Conservation (phyloP, 2,888 invertebrate genomes). For the Caenorhabditis macrosperma region DNA sequence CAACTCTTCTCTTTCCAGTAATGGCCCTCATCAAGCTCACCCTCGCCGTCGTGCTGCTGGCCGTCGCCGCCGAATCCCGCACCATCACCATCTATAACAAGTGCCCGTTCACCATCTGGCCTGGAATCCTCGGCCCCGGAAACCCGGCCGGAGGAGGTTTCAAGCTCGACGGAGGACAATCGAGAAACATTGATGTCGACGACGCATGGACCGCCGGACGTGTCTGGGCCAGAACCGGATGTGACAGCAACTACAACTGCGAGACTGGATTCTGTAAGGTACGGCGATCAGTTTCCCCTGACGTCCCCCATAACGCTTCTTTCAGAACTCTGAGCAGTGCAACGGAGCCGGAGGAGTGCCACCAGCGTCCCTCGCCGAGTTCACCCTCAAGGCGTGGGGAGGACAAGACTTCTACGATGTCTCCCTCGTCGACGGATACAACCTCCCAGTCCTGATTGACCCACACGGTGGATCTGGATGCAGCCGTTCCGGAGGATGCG, state of each 20-base stretch:
- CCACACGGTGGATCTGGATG: slow-evolving; percentile 61
- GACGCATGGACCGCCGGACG: slow-evolving; percentile 71
- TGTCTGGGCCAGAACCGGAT: slow-evolving; percentile 74
- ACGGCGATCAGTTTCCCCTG: neutral
- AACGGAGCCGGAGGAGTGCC: slow-evolving; percentile 81
- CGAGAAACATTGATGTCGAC: slow-evolving; percentile 61
- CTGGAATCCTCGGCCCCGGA: slow-evolving; percentile 70
- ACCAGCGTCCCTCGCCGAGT: slow-evolving; percentile 82
- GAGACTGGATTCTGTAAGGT: slow-evolving; percentile 73
- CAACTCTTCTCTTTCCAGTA: slow-evolving; percentile 4
- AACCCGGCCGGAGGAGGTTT: slow-evolving; percentile 70
- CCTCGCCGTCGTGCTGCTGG: slow-evolving; percentile 34
- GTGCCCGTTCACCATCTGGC: slow-evolving; percentile 74
- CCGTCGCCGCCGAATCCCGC: slow-evolving; percentile 32
- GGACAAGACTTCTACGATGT: no score
- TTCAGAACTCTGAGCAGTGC: slow-evolving; percentile 77
- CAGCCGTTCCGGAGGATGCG: slow-evolving; percentile 63
- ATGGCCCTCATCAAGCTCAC: slow-evolving; percentile 39
- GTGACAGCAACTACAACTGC: slow-evolving; percentile 72
- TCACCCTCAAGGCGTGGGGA: slow-evolving; percentile 81
- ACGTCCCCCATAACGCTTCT: neutral
- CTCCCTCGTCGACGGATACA: slow-evolving; percentile 83
- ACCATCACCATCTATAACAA: slow-evolving; percentile 69
- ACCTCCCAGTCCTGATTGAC: slow-evolving; percentile 74
- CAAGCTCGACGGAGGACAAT: slow-evolving; percentile 61